Conservation (phyloP, 2,888 invertebrate species). For the Lordiphosa fenestrarum region DNA sequence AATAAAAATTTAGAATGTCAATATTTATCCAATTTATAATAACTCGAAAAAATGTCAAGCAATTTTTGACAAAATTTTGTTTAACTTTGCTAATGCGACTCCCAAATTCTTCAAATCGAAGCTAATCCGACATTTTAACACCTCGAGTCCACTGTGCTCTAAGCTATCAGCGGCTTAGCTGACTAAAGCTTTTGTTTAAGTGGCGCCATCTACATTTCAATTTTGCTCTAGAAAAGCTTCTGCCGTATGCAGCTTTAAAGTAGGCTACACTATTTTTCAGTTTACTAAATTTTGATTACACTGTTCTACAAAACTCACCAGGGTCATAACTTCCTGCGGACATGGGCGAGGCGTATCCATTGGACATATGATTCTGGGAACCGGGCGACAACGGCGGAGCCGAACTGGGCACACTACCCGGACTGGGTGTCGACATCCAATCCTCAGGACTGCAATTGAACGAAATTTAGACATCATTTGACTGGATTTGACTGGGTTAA, state of each 20-base stretch:
- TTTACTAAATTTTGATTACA: constrained; percentile 70
- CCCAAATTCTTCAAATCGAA: too few species aligned
- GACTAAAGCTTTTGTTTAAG: too few species aligned
- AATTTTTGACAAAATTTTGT: too few species aligned
- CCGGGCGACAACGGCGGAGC: constrained; percentile 85
- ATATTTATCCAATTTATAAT: too few species aligned
- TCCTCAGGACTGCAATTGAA: constrained; percentile 81
- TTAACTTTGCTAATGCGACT: too few species aligned
- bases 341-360: constrained; percentile 92
- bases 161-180: too few species aligned
- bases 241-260: not conserved
- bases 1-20: too few species aligned
- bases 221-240: not conserved
- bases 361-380: constrained; percentile 82
- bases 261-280: constrained; percentile 71
- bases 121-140: too few species aligned
- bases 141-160: too few species aligned
- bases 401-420: constrained; percentile 82
- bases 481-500: not conserved
- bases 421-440: constrained; percentile 85
- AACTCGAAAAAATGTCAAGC: too few species aligned
- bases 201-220: too few species aligned
- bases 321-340: constrained; percentile 90
- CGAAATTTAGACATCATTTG: not conserved
- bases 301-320: too few species aligned